Evolutionary conservation across 2,113 vertebrate species (phyloP), one percentile per base, ranked within the genome.

Genomic region (Triplophysa rosa): DNA sequence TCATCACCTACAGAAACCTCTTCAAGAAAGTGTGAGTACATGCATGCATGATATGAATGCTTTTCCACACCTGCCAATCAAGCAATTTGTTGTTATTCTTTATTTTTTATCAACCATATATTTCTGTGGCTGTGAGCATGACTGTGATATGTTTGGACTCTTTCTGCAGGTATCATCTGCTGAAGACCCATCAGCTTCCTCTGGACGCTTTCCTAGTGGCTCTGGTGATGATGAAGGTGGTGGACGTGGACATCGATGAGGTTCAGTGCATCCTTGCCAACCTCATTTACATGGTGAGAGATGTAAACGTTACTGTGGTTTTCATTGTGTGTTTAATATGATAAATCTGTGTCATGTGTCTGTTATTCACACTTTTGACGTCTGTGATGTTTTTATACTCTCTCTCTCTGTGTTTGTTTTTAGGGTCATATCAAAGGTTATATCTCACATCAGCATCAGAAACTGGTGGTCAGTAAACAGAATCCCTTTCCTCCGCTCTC

Each of bases 341-440:
- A 37, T 37, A 37, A 37, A 7, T 37, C 33, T 37, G 33, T 37
- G 33, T 37, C 5, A 37, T 37, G 33, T 37, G 33, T 8, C 33
- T 33, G 4, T 33, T 33, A 33, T 33, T 33, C 33, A 33, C 33
- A 33, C 33, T 45, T n/a, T n/a, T 11, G 42, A 45, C 2, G 42
- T 52, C 4, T 17, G 49, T 52, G 5, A 52, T 52, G 14, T 52
- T 17, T 52, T 52, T 14, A 17, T 16, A 5, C 14, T 2, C 8
- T 71, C 16, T 61, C 11, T 74, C 14, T 81, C 17, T 83, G 29
- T 67, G 56, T 66, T 47, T 37, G 33, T 7, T 37, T 37, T 65
- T 89, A 99, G 97, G 97, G 98, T 82, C 97, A 99, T 88, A 98
- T 99, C 82, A 99, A 99, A 89, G 98, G 97, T 65, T 99, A 99